Base-by-base conservation (phyloP, 2,888 invertebrate genomes). In the Amiota mariae region DNA sequence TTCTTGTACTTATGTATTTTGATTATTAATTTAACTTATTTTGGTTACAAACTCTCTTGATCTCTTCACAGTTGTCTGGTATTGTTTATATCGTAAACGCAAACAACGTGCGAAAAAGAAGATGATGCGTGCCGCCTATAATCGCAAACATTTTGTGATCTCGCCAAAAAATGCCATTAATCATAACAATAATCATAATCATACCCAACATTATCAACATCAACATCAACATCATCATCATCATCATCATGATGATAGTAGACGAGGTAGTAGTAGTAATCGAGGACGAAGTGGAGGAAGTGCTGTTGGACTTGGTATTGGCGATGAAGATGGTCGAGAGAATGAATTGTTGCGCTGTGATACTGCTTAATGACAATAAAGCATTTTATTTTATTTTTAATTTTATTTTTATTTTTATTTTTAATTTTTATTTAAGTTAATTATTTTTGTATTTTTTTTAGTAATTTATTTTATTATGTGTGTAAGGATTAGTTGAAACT, bases 121-220 rank as follows among this genome's bases (percentile, higher is more conserved):
- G 1, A 73, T 76, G 59, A 78, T 82, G 49, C 78, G 78, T 13
- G 79, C 80, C 59, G 78, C 76, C 18, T 77, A 82, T 70, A 82
- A 78, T 77, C 88, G 87, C 64, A 88, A 87, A 47, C 78, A 78
- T 71, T 81, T 82, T 73, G 88, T 87, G 77, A 88, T 87, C 73
- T 88, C 87, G 73, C 87, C 87, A 46, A 81, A 81, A 24, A 87
- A 87, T 78, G 81, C 85, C 70, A 82, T 79, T 68, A 84, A 87
- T 64, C 80, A 82, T 75, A 59, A 70, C 48, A 59, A 20, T 59
- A 51, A n/a, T 51, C 36, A 36, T 36, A 36, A 36, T 36, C 63
- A 18, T 20, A 24, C 3, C 24, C 59, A 18, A 20, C 59, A 54
- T 9, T 10, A 54, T 15, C 56, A 54, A 20, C 59, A 54, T 9